phyloP scores from a whole-genome alignment of 1,140 invertebrate genomes.

The Helicoverpa zea region DNA sequence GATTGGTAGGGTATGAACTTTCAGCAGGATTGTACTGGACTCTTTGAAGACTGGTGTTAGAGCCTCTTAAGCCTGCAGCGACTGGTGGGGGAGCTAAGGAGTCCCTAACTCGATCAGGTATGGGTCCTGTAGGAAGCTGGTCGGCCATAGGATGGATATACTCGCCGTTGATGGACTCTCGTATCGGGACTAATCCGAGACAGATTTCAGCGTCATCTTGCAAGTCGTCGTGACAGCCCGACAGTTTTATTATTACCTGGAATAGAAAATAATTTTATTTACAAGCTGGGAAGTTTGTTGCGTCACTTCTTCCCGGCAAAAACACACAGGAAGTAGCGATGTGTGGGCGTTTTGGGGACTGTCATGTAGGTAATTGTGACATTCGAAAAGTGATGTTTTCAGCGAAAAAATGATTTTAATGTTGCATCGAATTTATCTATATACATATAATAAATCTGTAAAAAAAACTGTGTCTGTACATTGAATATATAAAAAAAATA shows the following conservation, averaged over 20 bases:
- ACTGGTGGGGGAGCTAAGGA: not conserved
- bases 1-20: not conserved
- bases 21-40: not conserved
- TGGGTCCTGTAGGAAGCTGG: constrained; percentile 55
- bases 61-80: not conserved
- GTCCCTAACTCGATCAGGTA: constrained; percentile 21
- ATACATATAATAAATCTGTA: no score
- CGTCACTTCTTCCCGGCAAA: no score
- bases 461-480: no score
- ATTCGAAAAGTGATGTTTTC: no score
- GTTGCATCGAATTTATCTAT: no score
- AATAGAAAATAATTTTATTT: constrained; percentile 57
- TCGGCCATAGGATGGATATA: constrained; percentile 58
- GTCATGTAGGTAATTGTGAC: no score
- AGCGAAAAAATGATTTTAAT: no score
- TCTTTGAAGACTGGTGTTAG: constrained; percentile 6
- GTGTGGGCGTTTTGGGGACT: no score
- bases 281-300: no score
- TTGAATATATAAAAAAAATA: no score
- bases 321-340: no score
- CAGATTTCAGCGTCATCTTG: constrained; percentile 62
- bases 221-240: constrained; percentile 65
- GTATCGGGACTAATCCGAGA: constrained; percentile 65
- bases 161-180: constrained; percentile 32
- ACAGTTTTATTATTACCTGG: constrained; percentile 69